Conservation (phyloP, 2,888 invertebrate species). For the Agrotis exclamationis region DNA sequence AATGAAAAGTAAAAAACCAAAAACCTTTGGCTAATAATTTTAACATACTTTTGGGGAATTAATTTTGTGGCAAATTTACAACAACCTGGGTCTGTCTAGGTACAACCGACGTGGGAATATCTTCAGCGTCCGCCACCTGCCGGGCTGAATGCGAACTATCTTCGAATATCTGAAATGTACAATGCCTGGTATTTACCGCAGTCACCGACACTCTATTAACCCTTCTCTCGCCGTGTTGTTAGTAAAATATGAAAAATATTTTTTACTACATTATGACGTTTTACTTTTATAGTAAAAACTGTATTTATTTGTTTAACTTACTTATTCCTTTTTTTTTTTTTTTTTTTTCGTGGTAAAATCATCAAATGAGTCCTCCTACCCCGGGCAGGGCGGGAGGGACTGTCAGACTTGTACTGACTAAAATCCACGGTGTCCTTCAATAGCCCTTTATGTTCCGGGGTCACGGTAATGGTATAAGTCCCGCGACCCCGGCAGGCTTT, state of each 20-base stretch:
- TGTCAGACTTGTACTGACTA: too few species aligned
- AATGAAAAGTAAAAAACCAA: too few species aligned
- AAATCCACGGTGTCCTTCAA: too few species aligned
- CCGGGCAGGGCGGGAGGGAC: too few species aligned
- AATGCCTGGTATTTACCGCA: conserved; percentile 32
- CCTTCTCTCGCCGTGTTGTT: neutral
- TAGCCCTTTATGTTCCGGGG: too few species aligned
- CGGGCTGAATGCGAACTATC: conserved; percentile 21
- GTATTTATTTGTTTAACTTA: neutral
- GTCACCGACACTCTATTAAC: conserved; percentile 3
- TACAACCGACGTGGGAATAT: conserved; percentile 1
- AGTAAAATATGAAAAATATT: conserved; percentile 5
- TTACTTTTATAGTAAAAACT: neutral
- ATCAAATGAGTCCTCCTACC: too few species aligned
- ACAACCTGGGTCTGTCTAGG: neutral
- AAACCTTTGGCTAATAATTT: too few species aligned
- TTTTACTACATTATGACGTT: neutral
- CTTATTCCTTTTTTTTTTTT: neutral
- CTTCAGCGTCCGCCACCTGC: conserved; percentile 2
- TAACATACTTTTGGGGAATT: too few species aligned
- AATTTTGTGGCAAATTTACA: too few species aligned
- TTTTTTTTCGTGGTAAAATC: too few species aligned
- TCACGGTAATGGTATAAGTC: too few species aligned
- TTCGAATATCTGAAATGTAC: conserved; percentile 18
- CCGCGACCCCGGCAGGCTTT: too few species aligned